phyloP scores from a whole-genome alignment of 2,888 invertebrate genomes.

The Meteorus cinctellus region DNA sequence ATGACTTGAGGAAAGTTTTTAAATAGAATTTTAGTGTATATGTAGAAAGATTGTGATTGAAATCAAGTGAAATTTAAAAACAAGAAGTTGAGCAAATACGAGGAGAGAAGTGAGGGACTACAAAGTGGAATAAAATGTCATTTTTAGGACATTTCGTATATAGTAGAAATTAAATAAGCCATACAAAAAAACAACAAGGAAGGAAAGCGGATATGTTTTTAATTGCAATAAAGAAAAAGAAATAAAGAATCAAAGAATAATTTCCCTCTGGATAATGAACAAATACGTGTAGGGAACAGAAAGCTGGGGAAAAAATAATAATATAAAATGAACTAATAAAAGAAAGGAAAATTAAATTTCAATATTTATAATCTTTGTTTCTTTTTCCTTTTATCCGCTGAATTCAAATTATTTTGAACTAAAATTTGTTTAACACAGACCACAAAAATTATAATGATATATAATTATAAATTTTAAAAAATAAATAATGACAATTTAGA shows the following conservation, averaged over 20 bases:
- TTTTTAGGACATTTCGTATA: slow-evolving; percentile 8
- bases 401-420: slow-evolving; percentile 25
- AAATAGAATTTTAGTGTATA: slow-evolving; percentile 11
- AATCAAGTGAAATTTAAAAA: slow-evolving; percentile 6
- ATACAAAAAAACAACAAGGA: not conserved
- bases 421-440: slow-evolving; percentile 24
- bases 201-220: slow-evolving; percentile 1
- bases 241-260: slow-evolving; percentile 41
- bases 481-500: slow-evolving; percentile 32
- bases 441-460: slow-evolving; percentile 27
- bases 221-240: slow-evolving; percentile 60
- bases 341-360: not conserved
- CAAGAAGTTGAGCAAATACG: not conserved
- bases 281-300: not conserved
- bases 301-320: slow-evolving; percentile 42
- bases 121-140: slow-evolving; percentile 13
- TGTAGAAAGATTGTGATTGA: slow-evolving; percentile 5
- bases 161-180: slow-evolving; percentile 5
- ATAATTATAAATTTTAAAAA: slow-evolving; percentile 43
- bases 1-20: not conserved
- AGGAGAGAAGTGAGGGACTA: not conserved
- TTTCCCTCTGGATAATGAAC: slow-evolving; percentile 8
- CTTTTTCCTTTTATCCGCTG: not conserved
- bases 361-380: slow-evolving; percentile 16
- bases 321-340: slow-evolving; percentile 22